These are phyloP conservation scores for Augochlorella aurata DNA, from an alignment of 2,888 invertebrate genomes.

Conservation along the genomic window DNA sequence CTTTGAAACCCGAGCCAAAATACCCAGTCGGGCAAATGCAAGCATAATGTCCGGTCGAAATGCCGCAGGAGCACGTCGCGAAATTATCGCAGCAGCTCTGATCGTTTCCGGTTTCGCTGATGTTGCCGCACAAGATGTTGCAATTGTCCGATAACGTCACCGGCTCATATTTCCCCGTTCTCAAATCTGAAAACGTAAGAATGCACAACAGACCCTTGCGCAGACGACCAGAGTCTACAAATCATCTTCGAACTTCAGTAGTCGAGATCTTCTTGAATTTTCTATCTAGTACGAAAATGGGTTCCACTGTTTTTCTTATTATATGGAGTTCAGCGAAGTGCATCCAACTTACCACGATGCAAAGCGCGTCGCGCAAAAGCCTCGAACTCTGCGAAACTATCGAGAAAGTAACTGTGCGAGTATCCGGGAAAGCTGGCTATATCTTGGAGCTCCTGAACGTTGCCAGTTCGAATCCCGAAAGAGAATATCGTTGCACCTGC, in stretches of 20 bases:
- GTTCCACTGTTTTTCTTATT: neutral
- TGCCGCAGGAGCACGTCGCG: conserved; percentile 87
- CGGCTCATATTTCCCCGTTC: conserved; percentile 84
- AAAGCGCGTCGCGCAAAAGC: conserved; percentile 86
- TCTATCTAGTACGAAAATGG: neutral
- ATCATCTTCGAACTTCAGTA: neutral
- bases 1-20: conserved; percentile 85
- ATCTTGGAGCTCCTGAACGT: conserved; percentile 85
- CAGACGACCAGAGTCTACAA: neutral
- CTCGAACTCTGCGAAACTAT: conserved; percentile 88
- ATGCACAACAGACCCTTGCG: neutral
- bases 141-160: conserved; percentile 83
- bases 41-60: conserved; percentile 87
- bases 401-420: conserved; percentile 86
- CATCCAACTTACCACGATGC: conserved; percentile 84
- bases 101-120: conserved; percentile 65
- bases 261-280: neutral
- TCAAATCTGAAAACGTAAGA: conserved; percentile 83
- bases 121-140: conserved; percentile 82
- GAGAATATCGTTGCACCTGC: conserved; percentile 84
- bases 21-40: conserved; percentile 87
- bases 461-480: conserved; percentile 86
- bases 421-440: conserved; percentile 86
- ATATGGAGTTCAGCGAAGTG: neutral
- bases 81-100: conserved; percentile 84